phyloP scores from a whole-genome alignment of 2,797 vertebrate genomes.

The Gadopsis bispinosus region DNA sequence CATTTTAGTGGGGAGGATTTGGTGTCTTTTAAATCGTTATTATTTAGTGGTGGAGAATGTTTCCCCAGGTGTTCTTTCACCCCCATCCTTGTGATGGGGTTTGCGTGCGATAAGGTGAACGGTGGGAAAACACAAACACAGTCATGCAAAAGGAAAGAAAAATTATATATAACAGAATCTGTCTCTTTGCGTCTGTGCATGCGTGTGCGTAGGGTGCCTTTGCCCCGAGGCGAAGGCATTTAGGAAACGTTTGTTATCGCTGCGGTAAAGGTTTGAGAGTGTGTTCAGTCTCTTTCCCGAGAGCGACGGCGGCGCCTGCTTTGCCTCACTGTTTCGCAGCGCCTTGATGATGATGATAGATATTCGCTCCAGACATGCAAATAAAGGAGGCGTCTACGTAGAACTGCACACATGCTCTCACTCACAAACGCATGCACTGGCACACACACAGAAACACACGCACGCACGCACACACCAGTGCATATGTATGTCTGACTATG shows the following conservation, averaged over 20 bases:
- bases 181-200: constrained; percentile 52
- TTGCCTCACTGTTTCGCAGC: constrained; percentile 73
- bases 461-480: constrained; percentile 21
- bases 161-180: constrained; percentile 53
- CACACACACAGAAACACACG: constrained; percentile 1
- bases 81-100: constrained; percentile 1
- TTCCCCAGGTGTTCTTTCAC: neutral
- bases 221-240: constrained; percentile 66
- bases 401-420: constrained; percentile 48
- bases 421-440: constrained; percentile 25
- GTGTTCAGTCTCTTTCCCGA: constrained; percentile 66
- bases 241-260: constrained; percentile 75
- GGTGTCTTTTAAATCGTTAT: constrained; percentile 14
- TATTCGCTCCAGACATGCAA: constrained; percentile 81
- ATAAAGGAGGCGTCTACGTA: constrained; percentile 72
- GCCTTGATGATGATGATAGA: constrained; percentile 84
- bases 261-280: constrained; percentile 72
- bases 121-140: constrained; percentile 41
- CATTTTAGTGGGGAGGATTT: constrained; percentile 17
- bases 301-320: constrained; percentile 56
- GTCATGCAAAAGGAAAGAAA: constrained; percentile 20
- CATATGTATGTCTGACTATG: constrained; percentile 64
- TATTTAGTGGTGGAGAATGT: constrained; percentile 11
- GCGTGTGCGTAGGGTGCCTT: constrained; percentile 17
- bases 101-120: constrained; percentile 33